Evolutionary conservation across 1,140 invertebrate species (phyloP).

Genomic region (Diachasmimorpha longicaudata): DNA sequence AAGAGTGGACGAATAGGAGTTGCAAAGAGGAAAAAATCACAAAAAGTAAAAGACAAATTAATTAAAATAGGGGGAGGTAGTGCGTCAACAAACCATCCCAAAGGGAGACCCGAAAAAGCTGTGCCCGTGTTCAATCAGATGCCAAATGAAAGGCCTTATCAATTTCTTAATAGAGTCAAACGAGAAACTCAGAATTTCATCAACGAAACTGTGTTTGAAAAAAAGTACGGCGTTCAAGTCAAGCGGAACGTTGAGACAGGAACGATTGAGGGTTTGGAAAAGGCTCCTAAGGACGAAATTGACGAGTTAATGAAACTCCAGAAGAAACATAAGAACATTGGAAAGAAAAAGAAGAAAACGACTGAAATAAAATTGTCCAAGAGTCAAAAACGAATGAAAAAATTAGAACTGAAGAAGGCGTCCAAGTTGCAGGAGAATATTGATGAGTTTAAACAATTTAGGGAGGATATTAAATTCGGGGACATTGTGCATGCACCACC

Average conservation of each 20-base stretch:
- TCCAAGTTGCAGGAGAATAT: conserved; percentile 46
- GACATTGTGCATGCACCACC: conserved; percentile 73
- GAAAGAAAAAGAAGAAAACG: conserved; percentile 53
- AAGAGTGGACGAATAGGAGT: conserved; percentile 48
- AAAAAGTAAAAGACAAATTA: conserved; percentile 38
- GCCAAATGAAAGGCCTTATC: conserved; percentile 54
- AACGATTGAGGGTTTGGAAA: conserved; percentile 57
- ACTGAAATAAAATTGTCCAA: conserved; percentile 53
- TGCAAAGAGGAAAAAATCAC: conserved; percentile 48
- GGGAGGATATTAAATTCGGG: conserved; percentile 70
- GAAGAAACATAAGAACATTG: conserved; percentile 52
- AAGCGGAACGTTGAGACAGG: conserved; percentile 62
- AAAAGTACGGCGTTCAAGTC: conserved; percentile 65
- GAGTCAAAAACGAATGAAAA: conserved; percentile 56
- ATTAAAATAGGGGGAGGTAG: conserved; percentile 46
- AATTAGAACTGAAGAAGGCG: conserved; percentile 59
- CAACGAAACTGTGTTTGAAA: conserved; percentile 64
- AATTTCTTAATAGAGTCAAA: conserved; percentile 63
- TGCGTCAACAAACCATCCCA: conserved; percentile 35
- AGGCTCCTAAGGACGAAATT: conserved; percentile 59
- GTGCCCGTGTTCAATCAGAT: conserved; percentile 62
- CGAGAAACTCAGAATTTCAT: conserved; percentile 61
- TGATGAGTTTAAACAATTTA: conserved; percentile 52
- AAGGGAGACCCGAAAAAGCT: conserved; percentile 56
- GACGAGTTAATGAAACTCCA: conserved; percentile 57